A percentile compares a stretch with the other conserved stretches of the same genome.
Conservation (phyloP, 2,113 vertebrate species). For the Tachysurus vachellii region DNA sequence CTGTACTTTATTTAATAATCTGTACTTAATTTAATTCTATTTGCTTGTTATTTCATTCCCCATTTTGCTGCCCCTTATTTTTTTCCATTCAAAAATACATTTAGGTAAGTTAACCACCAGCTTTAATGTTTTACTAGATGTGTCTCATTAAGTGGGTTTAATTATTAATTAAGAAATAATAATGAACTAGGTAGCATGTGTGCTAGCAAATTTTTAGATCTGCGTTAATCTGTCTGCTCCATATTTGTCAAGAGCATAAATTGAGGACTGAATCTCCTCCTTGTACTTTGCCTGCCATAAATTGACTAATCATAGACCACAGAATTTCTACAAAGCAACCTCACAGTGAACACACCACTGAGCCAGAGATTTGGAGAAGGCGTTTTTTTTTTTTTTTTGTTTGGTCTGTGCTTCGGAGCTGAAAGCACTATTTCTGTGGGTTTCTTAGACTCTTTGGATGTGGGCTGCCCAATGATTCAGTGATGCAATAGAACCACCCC, state of each 20-base stretch:
- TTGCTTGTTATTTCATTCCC: neutral
- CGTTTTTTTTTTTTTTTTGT: neutral
- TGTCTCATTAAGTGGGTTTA: neutral
- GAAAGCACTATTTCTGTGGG: slow-evolving; percentile 25
- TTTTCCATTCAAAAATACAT: neutral
- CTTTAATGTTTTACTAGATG: neutral
- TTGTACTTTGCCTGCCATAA: neutral
- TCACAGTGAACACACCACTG: neutral
- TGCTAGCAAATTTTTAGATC: neutral
- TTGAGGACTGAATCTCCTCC: neutral
- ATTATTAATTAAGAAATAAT: neutral
- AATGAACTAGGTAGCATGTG: neutral
- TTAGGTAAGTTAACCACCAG: neutral
- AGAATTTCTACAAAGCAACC: neutral
- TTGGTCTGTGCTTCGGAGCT: neutral
- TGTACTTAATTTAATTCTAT: neutral
- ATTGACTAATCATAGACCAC: neutral
- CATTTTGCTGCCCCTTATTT: neutral
- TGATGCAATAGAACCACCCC: neutral
- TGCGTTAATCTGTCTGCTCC: neutral
- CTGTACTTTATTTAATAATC: neutral
- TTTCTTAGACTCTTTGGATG: slow-evolving; percentile 8
- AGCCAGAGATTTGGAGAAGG: neutral
- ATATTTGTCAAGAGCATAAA: neutral
- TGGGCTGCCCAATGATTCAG: slow-evolving; percentile 60